Conservation (phyloP, 1,140 invertebrate genomes). For the Tenebrio molitor region DNA sequence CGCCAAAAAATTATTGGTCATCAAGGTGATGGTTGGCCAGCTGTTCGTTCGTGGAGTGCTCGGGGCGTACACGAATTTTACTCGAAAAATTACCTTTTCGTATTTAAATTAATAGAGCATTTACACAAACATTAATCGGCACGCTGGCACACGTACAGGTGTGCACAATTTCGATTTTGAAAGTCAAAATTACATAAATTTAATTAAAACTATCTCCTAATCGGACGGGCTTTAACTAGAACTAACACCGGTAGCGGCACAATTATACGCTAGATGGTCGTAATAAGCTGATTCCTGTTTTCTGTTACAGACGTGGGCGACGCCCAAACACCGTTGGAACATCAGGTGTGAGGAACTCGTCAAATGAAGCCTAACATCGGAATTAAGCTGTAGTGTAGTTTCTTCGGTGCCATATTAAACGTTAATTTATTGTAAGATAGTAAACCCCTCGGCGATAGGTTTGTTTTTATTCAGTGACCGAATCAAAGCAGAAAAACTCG, state of each 20-base stretch:
- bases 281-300: constrained; percentile 47
- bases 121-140: constrained; percentile 1
- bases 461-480: too few relatives aligned
- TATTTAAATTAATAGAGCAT: constrained; percentile 26
- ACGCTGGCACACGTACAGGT: too few relatives aligned
- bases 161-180: constrained; percentile 6
- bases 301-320: constrained; percentile 52
- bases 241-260: constrained; percentile 49
- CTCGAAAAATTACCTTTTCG: constrained; percentile 8
- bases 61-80: constrained; percentile 6
- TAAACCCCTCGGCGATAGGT: too few relatives aligned
- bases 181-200: constrained; percentile 14
- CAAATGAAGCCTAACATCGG: constrained; percentile 17
- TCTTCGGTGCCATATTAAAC: constrained; percentile 43
- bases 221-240: constrained; percentile 29
- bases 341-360: constrained; percentile 36
- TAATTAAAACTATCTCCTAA: constrained; percentile 28
- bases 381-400: constrained; percentile 18
- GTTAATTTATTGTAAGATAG: constrained; percentile 12
- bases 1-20: constrained; percentile 4
- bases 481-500: too few relatives aligned
- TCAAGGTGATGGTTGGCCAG: constrained; percentile 15
- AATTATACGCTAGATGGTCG: constrained; percentile 47
- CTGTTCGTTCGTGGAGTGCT: background rate
- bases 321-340: constrained; percentile 30